Evolutionary conservation across 1,140 invertebrate species (phyloP), one percentile per base, ranked within the genome.

Genomic region (Littorina saxatilis): DNA sequence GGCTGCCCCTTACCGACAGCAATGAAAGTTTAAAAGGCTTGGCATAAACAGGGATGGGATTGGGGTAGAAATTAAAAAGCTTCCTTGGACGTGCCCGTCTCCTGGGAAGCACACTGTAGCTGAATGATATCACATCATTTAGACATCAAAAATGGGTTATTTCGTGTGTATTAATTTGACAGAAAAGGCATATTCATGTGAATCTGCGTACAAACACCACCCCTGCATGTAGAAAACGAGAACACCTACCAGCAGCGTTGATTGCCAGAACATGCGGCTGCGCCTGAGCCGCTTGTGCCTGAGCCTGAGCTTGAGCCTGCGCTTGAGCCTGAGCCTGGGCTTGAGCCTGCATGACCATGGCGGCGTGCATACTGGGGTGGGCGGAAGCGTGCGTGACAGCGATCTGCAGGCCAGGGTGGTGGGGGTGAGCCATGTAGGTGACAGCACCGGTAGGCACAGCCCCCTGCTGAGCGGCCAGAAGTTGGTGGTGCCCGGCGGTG

Each of bases 361-460:
- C 76, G 13, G 58, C 66, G 50, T 78, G 76, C 5, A 80, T 23
- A 23, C 75, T 61, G 20, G 76, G 75, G 50, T 82, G 76, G 2
- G 82, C 70, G 20, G 35, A 70, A 17, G 66, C 40, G 15, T 83
- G 85, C 13, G 78, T 80, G 72, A 87, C 78, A 20, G 86, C 84
- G 32, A 85, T 84, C 82, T 73, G 86, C 84, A 63, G 80, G 35
- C 40, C 72, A 7, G 78, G 78, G 78, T 80, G 63, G 20, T 70
- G 78, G 4, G 43, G 82, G 79, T 78, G 82, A 68, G 50, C 80
- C 75, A 81, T 81, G 63, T 43, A 2, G 27, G 81, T 61, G 27
- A 82, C 47, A 35, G 80, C 47, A 20, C 79, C 83, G 17, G 80
- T 50, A 17, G 74, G 68, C 0, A 79, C 68, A 13, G 77, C 61